Evolutionary conservation across 2,113 vertebrate genomes (phyloP), one percentile per base, ranked within the genome.

Genomic region (Bothrops jararaca): DNA sequence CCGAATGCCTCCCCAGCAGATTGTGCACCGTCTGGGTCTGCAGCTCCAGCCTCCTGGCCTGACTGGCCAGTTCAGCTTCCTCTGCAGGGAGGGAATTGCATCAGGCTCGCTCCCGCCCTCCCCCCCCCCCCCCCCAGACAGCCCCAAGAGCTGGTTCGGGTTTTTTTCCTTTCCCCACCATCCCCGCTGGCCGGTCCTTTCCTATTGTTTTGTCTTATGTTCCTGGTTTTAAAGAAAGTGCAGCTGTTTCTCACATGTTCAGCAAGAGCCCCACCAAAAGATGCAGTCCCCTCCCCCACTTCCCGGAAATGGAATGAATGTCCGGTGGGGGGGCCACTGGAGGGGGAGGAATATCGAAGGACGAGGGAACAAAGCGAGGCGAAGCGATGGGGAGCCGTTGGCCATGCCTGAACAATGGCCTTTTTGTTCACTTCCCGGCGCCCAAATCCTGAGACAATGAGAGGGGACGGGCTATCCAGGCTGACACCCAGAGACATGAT

Each of bases 301-400:
- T 90, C 52, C 90, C 45, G 60, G 85, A 90, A 94, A 91, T 58
- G 89, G 74, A 91, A 90, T 92, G 94, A 95, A 95, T 94, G 95
- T 95, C 95, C 91, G 80, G 92, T 54, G 54, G 88, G 91, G 90
- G 85, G 92, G 86, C 85, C 85, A 85, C 1, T 1, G 9, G 9
- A 10, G 13, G 5, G 80, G 8, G 53, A 13, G 89, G 89, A 90
- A 88, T 45, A 85, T 89, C 58, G 85, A 89, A 92, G 91, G 92
- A 85, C 88, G 60, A 2, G 18, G 85, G 92, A 93, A 94, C 93
- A 95, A 95, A 95, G 94, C 39, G 42, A 91, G 54, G 92, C 60
- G 23, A 88, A 89, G 64, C 24, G n/a, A 48, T 5, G 57, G 50
- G 45, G 54, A 87, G 48, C 60, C 45, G 5, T 13, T n/a, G n/a